Evolutionary conservation across 2,797 vertebrate species (phyloP), one percentile per base, ranked within the genome.

Genomic region (Acanthornis magna): DNA sequence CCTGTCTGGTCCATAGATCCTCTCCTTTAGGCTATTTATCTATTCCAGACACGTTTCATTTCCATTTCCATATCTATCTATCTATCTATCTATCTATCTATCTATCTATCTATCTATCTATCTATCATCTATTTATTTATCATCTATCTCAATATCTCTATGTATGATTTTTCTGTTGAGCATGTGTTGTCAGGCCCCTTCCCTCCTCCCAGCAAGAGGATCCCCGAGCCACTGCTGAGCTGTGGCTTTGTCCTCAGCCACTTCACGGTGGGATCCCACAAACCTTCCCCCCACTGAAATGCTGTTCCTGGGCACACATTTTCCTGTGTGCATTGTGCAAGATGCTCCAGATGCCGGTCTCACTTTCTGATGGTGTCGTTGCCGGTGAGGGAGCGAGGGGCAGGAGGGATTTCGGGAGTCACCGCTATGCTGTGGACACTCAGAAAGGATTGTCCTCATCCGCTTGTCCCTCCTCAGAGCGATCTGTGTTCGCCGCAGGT

Each of bases 401-500:
- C 34, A 67, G 36, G 14, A 15, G n/a, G 2, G 25, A 34, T 5
- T 30, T 2, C 23, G 61, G 70, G 47, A 11, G n/a, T 21, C 13
- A 0, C 9, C 2, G 30, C 75, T 4, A 53, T 0, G 54, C 45
- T 10, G 21, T 2, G 85, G 66, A 23, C 32, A 0, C 54, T 38
- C 11, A 16, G 63, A 11, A 6, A 21, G 51, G 67, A 9, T 12
- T 10, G 29, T 1, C 48, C 45, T 30, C 53, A 5, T 11, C 27
- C 22, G 0, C 34, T 5, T 4, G 40, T 5, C 27, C 10, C 68
- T 67, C n/a, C 70, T 47, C 26, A 1, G 45, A 7, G 55, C 8
- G 0, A 14, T 1, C 36, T 5, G 45, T 1, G 17, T 13, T 19
- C 34, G 1, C 1, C 0, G 45, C 25, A 14, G 3, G 1, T 9